Evolutionary conservation across 2,888 invertebrate genomes (phyloP).

Genomic region (Leucania comma): DNA sequence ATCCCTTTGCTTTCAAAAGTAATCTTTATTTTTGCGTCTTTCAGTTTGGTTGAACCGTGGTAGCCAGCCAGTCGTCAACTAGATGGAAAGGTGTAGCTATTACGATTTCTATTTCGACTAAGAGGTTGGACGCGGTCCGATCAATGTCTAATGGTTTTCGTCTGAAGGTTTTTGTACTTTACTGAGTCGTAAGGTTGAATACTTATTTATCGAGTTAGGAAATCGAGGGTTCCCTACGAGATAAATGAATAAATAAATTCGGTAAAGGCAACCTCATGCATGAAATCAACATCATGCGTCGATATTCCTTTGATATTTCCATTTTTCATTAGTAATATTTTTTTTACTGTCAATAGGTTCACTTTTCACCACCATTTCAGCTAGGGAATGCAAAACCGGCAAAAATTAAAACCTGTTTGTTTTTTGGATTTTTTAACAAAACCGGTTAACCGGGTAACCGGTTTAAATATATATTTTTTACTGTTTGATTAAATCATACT

Average conservation of each 20-base stretch:
- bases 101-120: constrained; percentile 5
- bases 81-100: constrained; percentile 2
- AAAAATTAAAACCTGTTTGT: too few relatives aligned
- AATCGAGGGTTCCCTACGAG: not conserved
- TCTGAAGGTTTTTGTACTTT: constrained; percentile 4
- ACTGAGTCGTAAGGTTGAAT: not conserved
- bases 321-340: too few relatives aligned
- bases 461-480: too few relatives aligned
- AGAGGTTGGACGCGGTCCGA: not conserved
- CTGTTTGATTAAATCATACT: too few relatives aligned
- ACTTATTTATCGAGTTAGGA: not conserved
- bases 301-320: too few relatives aligned
- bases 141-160: constrained; percentile 11
- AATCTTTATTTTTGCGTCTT: not conserved
- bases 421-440: too few relatives aligned
- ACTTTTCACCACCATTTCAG: too few relatives aligned
- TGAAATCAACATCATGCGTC: not conserved
- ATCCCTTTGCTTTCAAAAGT: too few relatives aligned
- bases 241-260: not conserved
- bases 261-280: too few relatives aligned
- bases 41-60: constrained; percentile 19
- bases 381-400: too few relatives aligned
- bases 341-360: too few relatives aligned
- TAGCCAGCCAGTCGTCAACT: not conserved
- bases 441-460: too few relatives aligned